These are phyloP conservation scores for Tethya wilhelma DNA, from an alignment of 37 sponge, comb jelly and placozoan genomes.

Conservation along the genomic window DNA sequence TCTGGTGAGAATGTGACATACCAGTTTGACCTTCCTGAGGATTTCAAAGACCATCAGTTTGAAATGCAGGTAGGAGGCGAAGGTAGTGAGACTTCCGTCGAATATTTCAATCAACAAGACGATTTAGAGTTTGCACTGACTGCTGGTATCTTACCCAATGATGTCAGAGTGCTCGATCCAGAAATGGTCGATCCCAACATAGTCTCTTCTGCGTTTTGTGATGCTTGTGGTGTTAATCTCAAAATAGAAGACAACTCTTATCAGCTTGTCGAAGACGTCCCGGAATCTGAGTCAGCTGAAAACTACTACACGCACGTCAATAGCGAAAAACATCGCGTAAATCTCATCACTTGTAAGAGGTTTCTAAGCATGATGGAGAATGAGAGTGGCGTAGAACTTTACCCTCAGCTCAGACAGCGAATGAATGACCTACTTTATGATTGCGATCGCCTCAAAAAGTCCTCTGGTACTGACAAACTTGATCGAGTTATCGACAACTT, in stretches of 20 bases:
- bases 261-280: neutral
- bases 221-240: constrained; percentile 23
- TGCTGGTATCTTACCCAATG: too few relatives aligned
- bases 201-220: constrained; percentile 8
- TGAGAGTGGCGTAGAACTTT: neutral
- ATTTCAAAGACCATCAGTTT: too few relatives aligned
- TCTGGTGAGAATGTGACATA: neutral
- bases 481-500: constrained; percentile 22
- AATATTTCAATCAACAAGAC: neutral
- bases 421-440: neutral
- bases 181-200: constrained; percentile 9
- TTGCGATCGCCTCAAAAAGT: neutral
- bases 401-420: neutral
- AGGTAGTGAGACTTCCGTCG: neutral
- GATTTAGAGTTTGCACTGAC: neutral
- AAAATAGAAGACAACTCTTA: neutral
- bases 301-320: constrained; percentile 1
- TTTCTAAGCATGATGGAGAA: neutral
- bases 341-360: neutral
- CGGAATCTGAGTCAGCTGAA: neutral
- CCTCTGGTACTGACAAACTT: neutral
- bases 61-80: too few relatives aligned
- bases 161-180: neutral
- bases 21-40: neutral
- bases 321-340: neutral